Conservation (phyloP, 2,888 invertebrate species). For the Cheiracanthium punctorium region DNA sequence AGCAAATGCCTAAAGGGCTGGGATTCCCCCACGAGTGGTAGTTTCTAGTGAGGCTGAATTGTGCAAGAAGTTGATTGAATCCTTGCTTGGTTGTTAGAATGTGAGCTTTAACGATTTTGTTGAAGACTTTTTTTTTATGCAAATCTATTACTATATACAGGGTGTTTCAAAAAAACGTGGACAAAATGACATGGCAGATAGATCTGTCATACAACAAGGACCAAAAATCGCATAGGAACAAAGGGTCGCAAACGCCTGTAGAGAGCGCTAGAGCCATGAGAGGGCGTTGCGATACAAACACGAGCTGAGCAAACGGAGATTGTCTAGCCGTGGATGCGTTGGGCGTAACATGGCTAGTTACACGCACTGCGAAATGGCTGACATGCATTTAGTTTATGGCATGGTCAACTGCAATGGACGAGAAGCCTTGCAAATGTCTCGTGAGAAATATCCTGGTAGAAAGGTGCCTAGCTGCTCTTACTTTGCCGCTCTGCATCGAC, state of each 20-base stretch:
- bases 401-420: not conserved
- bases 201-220: not conserved
- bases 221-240: conserved; percentile 18
- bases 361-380: not conserved
- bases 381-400: not conserved
- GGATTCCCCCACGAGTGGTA: no score
- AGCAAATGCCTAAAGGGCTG: no score
- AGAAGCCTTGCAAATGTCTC: not conserved
- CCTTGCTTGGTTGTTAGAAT: no score
- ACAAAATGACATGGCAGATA: conserved; percentile 15
- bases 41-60: no score
- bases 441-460: not conserved
- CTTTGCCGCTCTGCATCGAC: not conserved
- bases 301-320: not conserved
- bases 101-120: no score
- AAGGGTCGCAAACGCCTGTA: not conserved
- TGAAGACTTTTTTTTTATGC: no score
- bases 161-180: conserved; percentile 13
- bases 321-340: conserved; percentile 3
- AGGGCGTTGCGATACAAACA: not conserved
- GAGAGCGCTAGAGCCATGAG: not conserved
- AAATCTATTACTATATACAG: no score
- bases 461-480: not conserved
- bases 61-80: no score
- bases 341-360: not conserved